Conservation (phyloP, 1,140 invertebrate species). For the Delia radicum region DNA sequence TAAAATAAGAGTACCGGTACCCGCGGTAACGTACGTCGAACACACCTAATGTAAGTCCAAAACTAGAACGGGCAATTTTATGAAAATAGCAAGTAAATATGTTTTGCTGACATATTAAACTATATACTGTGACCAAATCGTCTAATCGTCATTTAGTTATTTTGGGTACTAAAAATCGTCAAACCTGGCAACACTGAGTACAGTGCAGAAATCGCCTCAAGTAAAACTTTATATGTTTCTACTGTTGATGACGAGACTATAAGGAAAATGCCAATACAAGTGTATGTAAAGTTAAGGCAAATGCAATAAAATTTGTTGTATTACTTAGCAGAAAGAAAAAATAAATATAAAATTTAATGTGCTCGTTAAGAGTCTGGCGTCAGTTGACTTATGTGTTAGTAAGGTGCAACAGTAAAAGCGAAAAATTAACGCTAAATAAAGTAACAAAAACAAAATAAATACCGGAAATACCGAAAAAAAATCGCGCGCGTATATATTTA, state of each 20-base stretch:
- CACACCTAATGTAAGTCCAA: too few relatives aligned
- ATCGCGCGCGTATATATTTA: slow-evolving; percentile 1
- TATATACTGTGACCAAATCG: too few relatives aligned
- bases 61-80: too few relatives aligned
- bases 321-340: background rate
- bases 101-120: too few relatives aligned
- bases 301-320: background rate
- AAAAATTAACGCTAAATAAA: slow-evolving; percentile 11
- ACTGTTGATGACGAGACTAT: background rate
- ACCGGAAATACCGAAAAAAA: background rate
- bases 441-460: background rate
- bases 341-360: slow-evolving; percentile 2
- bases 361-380: slow-evolving; percentile 21
- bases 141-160: too few relatives aligned
- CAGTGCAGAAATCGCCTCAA: background rate
- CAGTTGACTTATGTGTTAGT: slow-evolving; percentile 20
- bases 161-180: too few relatives aligned
- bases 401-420: slow-evolving; percentile 12
- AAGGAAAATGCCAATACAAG: background rate
- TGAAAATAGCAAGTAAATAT: too few relatives aligned
- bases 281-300: background rate
- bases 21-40: too few relatives aligned
- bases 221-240: background rate
- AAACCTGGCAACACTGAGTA: too few relatives aligned
- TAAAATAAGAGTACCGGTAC: too few relatives aligned